phyloP scores from a whole-genome alignment of 2,888 invertebrate genomes.

The Drosophila percnosoma region DNA sequence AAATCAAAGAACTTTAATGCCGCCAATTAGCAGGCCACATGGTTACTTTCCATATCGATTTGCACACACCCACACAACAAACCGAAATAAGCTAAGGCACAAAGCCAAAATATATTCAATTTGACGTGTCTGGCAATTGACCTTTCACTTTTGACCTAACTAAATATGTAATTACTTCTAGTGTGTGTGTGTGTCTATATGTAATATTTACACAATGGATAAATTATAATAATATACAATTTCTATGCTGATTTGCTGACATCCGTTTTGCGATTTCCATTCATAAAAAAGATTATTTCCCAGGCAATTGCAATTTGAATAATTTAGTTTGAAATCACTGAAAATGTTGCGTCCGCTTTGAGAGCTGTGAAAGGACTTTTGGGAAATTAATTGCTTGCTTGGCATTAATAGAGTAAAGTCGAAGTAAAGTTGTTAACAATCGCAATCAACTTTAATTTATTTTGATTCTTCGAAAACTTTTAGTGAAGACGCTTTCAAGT shows the following conservation, averaged over 20 bases:
- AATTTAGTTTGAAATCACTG: neutral
- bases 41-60: slow-evolving; percentile 49
- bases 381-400: neutral
- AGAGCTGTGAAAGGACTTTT: neutral
- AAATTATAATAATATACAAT: slow-evolving; percentile 7
- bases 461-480: neutral
- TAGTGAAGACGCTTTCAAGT: neutral
- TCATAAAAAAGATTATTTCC: neutral
- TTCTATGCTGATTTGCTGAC: neutral
- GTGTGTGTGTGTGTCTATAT: neutral
- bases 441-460: neutral
- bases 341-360: neutral
- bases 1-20: slow-evolving; percentile 54
- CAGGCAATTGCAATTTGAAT: neutral
- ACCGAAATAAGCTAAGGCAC: slow-evolving; percentile 4
- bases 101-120: slow-evolving; percentile 16
- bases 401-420: neutral
- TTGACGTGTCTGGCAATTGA: slow-evolving; percentile 27
- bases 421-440: neutral
- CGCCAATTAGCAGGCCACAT: slow-evolving; percentile 41
- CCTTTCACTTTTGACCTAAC: slow-evolving; percentile 16
- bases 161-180: neutral
- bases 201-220: neutral
- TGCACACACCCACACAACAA: slow-evolving; percentile 23
- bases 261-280: neutral